Conservation (phyloP, 2,113 vertebrate genomes). For the Cranoglanis bouderius region DNA sequence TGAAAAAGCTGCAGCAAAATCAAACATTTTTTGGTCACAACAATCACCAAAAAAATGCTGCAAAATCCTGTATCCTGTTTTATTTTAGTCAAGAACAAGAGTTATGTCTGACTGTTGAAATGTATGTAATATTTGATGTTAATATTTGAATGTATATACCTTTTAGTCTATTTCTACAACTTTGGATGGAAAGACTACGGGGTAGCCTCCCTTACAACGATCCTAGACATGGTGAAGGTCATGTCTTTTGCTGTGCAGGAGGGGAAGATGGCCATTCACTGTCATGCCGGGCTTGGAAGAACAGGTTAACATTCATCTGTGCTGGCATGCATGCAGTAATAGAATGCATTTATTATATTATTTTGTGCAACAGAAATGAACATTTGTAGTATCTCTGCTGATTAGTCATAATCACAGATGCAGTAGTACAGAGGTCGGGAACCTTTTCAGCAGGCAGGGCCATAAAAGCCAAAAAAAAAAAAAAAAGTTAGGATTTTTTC, state of each 20-base stretch:
- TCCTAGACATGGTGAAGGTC: conserved; percentile 98
- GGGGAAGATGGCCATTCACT: conserved; percentile 92
- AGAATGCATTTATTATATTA: background rate
- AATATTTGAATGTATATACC: background rate
- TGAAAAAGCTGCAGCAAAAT: too few relatives aligned
- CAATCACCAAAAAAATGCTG: too few relatives aligned
- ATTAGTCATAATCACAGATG: background rate
- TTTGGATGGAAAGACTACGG: conserved; percentile 99
- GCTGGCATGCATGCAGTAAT: too few relatives aligned
- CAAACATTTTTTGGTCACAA: too few relatives aligned
- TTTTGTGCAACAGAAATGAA: background rate
- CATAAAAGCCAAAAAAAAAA: too few relatives aligned
- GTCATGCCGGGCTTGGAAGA: conserved; percentile 93
- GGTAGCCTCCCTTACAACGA: conserved; percentile 91
- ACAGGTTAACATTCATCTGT: conserved; percentile 79
- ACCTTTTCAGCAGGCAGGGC: too few relatives aligned
- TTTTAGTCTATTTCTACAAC: conserved; percentile 95
- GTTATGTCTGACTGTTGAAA: background rate
- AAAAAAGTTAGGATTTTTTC: too few relatives aligned
- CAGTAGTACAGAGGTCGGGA: too few relatives aligned
- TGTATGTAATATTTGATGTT: too few relatives aligned
- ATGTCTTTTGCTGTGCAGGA: conserved; percentile 95
- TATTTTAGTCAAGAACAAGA: background rate
- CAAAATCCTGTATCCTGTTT: too few relatives aligned
- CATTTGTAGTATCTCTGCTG: background rate